Evolutionary conservation across 2,113 vertebrate species (phyloP).

Genomic region (Plecotus auritus): DNA sequence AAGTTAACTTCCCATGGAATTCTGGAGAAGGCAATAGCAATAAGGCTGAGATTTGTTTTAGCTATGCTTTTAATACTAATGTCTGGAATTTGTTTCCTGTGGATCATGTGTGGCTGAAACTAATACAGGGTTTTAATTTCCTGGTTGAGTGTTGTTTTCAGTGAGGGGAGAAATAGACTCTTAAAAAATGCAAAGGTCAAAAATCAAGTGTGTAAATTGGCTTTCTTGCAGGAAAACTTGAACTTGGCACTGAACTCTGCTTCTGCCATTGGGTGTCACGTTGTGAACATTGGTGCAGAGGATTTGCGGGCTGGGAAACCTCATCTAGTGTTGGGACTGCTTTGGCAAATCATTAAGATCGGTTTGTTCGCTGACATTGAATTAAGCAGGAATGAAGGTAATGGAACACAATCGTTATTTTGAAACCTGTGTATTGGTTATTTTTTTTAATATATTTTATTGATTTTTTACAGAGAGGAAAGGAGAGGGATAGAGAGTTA

Average conservation of each 20-base stretch:
- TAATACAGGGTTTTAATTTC: neutral
- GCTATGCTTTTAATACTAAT: neutral
- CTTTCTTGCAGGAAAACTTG: conserved; percentile 91
- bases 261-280: conserved; percentile 97
- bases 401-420: neutral
- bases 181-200: conserved; percentile 21
- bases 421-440: neutral
- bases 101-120: neutral
- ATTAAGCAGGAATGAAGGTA: conserved; percentile 97
- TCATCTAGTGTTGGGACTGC: conserved; percentile 94
- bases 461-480: no score
- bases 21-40: conserved; percentile 24
- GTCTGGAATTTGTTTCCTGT: conserved; percentile 38
- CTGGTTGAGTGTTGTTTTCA: conserved; percentile 24
- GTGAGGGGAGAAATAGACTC: conserved; percentile 7
- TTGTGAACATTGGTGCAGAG: conserved; percentile 96
- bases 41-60: conserved; percentile 12
- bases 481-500: no score
- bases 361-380: conserved; percentile 96
- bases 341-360: conserved; percentile 99
- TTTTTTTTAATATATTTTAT: neutral
- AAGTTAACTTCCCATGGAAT: neutral
- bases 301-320: conserved; percentile 97
- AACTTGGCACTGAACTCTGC: conserved; percentile 98
- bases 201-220: conserved; percentile 45